phyloP scores from a whole-genome alignment of 2,888 invertebrate genomes.

The Koerneria pararmatus region DNA sequence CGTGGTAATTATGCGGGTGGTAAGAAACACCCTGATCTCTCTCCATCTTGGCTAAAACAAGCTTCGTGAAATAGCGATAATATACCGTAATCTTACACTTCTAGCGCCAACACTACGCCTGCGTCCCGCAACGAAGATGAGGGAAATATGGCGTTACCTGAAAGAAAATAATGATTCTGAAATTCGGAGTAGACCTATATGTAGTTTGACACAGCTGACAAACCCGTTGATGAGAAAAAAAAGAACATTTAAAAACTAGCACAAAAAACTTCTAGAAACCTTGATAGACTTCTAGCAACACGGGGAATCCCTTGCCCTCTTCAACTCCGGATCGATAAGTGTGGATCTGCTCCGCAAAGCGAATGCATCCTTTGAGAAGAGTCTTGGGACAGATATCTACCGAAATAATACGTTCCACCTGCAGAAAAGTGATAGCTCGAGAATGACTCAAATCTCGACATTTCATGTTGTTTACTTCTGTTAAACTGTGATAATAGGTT shows the following conservation, averaged over 20 bases:
- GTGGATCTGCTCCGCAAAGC: too few relatives aligned
- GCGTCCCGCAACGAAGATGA: not conserved
- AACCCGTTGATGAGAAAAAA: too few relatives aligned
- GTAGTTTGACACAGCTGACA: too few relatives aligned
- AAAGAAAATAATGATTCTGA: not conserved
- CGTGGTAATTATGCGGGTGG: too few relatives aligned
- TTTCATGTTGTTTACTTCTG: not conserved
- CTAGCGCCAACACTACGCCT: conserved; percentile 15
- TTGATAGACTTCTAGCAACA: too few relatives aligned
- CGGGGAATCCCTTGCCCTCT: too few relatives aligned
- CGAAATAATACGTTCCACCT: conserved; percentile 13
- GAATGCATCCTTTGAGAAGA: conserved; percentile 1
- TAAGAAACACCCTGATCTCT: too few relatives aligned
- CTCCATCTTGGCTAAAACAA: not conserved
- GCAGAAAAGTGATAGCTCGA: too few relatives aligned
- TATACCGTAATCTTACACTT: conserved; percentile 17
- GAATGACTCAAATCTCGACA: too few relatives aligned
- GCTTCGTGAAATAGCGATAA: not conserved
- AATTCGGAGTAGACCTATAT: not conserved
- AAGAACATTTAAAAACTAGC: not conserved
- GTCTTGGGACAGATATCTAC: conserved; percentile 4
- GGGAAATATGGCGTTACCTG: conserved; percentile 7
- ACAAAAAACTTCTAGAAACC: too few relatives aligned
- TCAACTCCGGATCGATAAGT: too few relatives aligned
- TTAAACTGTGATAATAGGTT: not conserved